Evolutionary conservation across 2,113 vertebrate genomes (phyloP).

Genomic region (Chunga burmeisteri): DNA sequence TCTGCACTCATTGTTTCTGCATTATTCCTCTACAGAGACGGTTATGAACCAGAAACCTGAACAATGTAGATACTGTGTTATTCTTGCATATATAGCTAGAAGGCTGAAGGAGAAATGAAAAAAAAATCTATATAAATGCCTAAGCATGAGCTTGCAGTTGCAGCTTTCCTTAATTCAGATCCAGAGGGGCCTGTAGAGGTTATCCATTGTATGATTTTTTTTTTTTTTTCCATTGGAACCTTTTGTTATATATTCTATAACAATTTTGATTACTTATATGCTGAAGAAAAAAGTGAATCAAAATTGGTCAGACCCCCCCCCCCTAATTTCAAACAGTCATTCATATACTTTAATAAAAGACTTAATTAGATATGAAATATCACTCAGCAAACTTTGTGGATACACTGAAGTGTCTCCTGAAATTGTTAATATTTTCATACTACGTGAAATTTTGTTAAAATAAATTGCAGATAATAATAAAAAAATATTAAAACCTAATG

Average conservation of each 20-base stretch:
- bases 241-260: neutral
- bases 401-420: conserved; percentile 13
- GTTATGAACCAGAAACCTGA: neutral
- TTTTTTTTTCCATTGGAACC: conserved; percentile 13
- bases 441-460: conserved; percentile 16
- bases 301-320: neutral
- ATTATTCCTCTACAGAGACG: neutral
- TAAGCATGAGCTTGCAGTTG: neutral
- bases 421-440: conserved; percentile 33
- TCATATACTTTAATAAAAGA: neutral
- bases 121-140: neutral
- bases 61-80: neutral
- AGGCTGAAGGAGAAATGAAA: neutral
- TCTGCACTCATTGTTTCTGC: neutral
- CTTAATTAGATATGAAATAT: neutral
- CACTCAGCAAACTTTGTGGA: neutral
- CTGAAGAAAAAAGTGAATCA: neutral
- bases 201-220: neutral
- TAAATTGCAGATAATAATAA: too few relatives aligned
- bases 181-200: neutral
- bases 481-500: conserved; percentile 39
- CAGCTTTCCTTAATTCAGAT: neutral
- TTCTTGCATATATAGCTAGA: neutral
- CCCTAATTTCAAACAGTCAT: neutral
- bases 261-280: neutral